Evolutionary conservation across 2,797 vertebrate genomes (phyloP).

Genomic region (Trichosurus vulpecula): DNA sequence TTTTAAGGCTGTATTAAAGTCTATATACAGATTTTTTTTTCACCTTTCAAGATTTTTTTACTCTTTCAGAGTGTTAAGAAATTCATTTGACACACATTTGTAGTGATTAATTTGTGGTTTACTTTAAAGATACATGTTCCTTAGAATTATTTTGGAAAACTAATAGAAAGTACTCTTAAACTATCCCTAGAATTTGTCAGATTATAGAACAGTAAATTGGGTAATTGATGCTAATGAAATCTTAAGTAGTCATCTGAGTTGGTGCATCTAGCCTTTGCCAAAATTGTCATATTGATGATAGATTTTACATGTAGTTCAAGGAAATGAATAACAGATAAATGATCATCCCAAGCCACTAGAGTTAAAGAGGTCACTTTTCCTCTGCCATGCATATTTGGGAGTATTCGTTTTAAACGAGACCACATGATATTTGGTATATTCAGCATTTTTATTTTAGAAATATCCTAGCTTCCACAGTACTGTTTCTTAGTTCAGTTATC

Average conservation of each 20-base stretch:
- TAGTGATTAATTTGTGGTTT: slow-evolving; percentile 59
- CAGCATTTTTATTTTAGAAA: slow-evolving; percentile 64
- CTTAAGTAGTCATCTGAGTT: slow-evolving; percentile 34
- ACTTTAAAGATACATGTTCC: slow-evolving; percentile 46
- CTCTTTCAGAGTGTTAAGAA: slow-evolving; percentile 60
- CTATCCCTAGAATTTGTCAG: slow-evolving; percentile 45
- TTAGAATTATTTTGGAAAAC: slow-evolving; percentile 60
- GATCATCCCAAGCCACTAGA: slow-evolving; percentile 51
- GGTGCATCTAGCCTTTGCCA: slow-evolving; percentile 45
- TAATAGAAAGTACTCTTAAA: slow-evolving; percentile 60
- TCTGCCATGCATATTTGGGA: not conserved
- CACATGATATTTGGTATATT: slow-evolving; percentile 47
- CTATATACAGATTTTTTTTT: slow-evolving; percentile 64
- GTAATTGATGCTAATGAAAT: slow-evolving; percentile 57
- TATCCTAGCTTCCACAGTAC: not conserved
- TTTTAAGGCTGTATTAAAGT: slow-evolving; percentile 72
- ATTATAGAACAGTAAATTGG: slow-evolving; percentile 52
- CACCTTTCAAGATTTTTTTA: slow-evolving; percentile 66
- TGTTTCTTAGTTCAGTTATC: not conserved
- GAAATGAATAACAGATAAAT: not conserved
- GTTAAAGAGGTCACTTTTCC: slow-evolving; percentile 37
- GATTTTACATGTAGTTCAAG: not conserved
- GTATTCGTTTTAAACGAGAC: slow-evolving; percentile 48
- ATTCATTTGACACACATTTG: slow-evolving; percentile 56
- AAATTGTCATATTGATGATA: slow-evolving; percentile 32